Percentiles rank a stretch among this genome's conserved stretches.
These are phyloP conservation scores for Colletes gigas DNA, from an alignment of 1,140 invertebrate genomes.

Conservation along the genomic window DNA sequence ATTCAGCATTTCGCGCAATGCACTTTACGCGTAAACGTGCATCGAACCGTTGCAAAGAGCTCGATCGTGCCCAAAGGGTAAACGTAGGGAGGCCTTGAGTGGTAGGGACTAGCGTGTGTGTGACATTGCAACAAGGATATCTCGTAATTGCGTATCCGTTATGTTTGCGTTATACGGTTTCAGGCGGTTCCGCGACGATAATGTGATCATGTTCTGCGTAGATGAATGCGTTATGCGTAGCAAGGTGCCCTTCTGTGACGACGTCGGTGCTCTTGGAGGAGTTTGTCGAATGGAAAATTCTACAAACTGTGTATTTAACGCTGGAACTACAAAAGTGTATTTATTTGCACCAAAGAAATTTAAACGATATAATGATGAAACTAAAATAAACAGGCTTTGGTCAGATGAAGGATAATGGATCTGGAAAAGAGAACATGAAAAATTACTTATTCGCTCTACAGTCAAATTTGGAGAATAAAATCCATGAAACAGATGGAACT, in stretches of 20 bases:
- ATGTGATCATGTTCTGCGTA: constrained; percentile 28
- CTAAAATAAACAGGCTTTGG: no score
- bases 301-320: no score
- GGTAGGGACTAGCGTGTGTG: not conserved
- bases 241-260: not conserved
- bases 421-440: no score
- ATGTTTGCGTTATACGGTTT: constrained; percentile 45
- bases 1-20: not conserved
- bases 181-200: constrained; percentile 29
- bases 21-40: not conserved
- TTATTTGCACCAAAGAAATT: no score
- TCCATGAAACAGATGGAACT: no score
- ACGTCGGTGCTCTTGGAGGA: no score
- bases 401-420: no score
- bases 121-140: constrained; percentile 32
- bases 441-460: no score
- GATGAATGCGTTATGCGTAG: constrained; percentile 35
- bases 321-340: no score
- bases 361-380: no score
- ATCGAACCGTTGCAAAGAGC: not conserved
- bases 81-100: not conserved
- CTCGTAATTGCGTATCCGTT: constrained; percentile 44
- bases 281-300: not conserved
- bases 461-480: no score
- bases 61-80: constrained; percentile 26